Evolutionary conservation across 2,113 vertebrate genomes (phyloP).

Genomic region (Isurus oxyrinchus): DNA sequence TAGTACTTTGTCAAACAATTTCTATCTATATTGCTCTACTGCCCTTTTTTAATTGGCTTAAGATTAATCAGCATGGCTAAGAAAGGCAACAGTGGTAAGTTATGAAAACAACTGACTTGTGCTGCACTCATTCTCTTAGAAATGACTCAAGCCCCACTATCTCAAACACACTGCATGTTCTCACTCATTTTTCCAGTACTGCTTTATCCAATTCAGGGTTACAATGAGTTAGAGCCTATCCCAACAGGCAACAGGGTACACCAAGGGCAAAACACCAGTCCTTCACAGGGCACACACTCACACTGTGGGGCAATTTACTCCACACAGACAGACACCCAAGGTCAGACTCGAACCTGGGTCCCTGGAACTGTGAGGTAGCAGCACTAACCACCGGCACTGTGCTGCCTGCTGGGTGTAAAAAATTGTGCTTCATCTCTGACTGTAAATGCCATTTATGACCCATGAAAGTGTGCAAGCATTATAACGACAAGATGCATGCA

Average conservation of each 20-base stretch:
- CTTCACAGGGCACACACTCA: too few relatives aligned
- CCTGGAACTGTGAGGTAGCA: too few relatives aligned
- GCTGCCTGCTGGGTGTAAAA: not conserved
- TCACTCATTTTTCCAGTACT: too few relatives aligned
- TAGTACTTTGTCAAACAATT: not conserved
- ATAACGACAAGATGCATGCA: too few relatives aligned
- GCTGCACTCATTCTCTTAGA: not conserved
- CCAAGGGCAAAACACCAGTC: too few relatives aligned
- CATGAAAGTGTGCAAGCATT: not conserved
- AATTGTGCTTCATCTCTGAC: not conserved
- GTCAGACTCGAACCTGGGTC: too few relatives aligned
- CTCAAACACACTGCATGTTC: not conserved
- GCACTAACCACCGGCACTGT: too few relatives aligned
- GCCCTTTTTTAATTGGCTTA: not conserved
- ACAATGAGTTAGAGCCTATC: too few relatives aligned
- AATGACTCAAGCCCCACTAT: not conserved
- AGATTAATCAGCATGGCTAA: not conserved
- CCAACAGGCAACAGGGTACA: too few relatives aligned
- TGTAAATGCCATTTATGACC: not conserved
- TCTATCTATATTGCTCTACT: not conserved
- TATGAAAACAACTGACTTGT: not conserved
- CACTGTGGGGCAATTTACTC: too few relatives aligned
- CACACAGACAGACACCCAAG: too few relatives aligned
- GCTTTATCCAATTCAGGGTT: too few relatives aligned
- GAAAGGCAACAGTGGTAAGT: not conserved